Evolutionary conservation across 2,888 invertebrate species (phyloP), one percentile per base, ranked within the genome.

Genomic region (Allophyes oxyacanthae): DNA sequence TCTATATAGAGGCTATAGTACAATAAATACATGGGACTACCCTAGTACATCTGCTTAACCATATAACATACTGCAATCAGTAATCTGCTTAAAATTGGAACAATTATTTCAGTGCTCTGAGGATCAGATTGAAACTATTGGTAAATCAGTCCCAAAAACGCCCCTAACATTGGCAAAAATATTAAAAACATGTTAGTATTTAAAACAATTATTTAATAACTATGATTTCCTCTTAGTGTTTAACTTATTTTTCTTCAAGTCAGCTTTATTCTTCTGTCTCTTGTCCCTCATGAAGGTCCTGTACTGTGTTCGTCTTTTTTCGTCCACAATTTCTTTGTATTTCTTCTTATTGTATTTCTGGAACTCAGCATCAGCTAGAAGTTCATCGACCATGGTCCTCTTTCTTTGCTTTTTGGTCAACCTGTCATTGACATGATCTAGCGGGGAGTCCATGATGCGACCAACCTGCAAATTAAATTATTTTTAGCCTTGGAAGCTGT

Each of bases 301-400:
- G 73, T 96, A 96, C 63, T 96, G 95, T 5, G 95, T 94, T 79
- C 96, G 96, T 53, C 95, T 94, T 78, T 96, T 96, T 41, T 96
- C 96, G 57, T 96, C 95, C 32, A 97, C 95, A 32, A 97, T 96
- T 83, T 97, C 96, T 60, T 96, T 96, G 81, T 96, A 97, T 86
- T 97, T 97, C 74, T 96, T 95, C 83, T 97, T 98, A 75, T 97
- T 97, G 74, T 96, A 97, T 80, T 96, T 96, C 66, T 96, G 95
- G 84, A 98, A 97, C 70, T 98, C 96, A 0, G 97, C 97, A 92
- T 99, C 98, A 0, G 97, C 97, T 83, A 99, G 89, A 2, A 99
- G 94, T 83, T 99, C 99, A 72, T 99, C 99, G 0, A 99, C 99
- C 79, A 99, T 95, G 0, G 98, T 98, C 55, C 95, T 95, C 88